These are phyloP conservation scores for Aldabrachelys gigantea DNA, from an alignment of 2,113 vertebrate species.

Conservation along the genomic window DNA sequence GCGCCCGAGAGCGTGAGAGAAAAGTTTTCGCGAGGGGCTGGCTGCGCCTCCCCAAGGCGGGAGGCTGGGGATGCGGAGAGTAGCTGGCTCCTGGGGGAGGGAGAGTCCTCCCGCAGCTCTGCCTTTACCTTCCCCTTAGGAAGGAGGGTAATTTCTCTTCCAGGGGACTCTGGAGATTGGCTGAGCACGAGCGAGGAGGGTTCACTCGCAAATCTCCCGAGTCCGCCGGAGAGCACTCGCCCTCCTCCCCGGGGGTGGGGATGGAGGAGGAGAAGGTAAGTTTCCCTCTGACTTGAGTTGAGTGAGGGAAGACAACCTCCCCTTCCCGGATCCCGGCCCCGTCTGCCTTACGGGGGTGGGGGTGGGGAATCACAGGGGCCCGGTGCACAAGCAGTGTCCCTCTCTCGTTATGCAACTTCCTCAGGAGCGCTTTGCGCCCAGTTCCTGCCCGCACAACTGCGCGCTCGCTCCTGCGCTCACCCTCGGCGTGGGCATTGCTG, in stretches of 20 bases:
- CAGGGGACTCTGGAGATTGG: neutral
- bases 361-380: neutral
- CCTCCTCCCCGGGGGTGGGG: neutral
- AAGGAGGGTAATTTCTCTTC: neutral
- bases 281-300: neutral
- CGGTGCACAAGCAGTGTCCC: slow-evolving; percentile 42
- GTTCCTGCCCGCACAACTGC: neutral
- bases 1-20: slow-evolving; percentile 44
- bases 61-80: neutral
- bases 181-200: neutral
- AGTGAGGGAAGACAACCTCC: neutral
- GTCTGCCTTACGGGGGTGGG: neutral
- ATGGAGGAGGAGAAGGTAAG: neutral
- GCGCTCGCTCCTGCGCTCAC: neutral
- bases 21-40: slow-evolving; percentile 45
- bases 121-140: neutral
- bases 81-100: neutral
- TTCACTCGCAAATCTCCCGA: neutral
- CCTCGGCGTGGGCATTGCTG: neutral
- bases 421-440: slow-evolving; percentile 30
- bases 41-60: slow-evolving; percentile 6
- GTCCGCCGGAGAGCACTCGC: neutral
- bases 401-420: slow-evolving; percentile 62
- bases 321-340: slow-evolving; percentile 19
- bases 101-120: neutral